phyloP scores from a whole-genome alignment of 2,888 invertebrate species.

The Drosophila merina region DNA sequence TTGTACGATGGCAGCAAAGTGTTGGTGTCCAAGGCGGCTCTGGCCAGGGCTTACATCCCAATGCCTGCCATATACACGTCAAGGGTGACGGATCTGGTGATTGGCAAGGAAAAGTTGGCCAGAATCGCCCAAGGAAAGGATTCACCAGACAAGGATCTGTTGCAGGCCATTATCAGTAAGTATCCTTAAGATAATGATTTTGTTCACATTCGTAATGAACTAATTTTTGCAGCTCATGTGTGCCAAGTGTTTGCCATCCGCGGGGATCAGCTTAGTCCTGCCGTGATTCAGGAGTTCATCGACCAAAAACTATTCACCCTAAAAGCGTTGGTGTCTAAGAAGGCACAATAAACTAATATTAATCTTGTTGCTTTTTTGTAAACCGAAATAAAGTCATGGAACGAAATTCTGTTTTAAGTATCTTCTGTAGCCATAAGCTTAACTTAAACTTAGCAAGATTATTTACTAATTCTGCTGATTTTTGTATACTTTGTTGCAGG shows the following conservation, averaged over 20 bases:
- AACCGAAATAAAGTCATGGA: constrained; percentile 56
- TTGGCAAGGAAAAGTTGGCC: constrained; percentile 75
- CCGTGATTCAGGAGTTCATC: constrained; percentile 73
- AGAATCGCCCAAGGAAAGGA: constrained; percentile 64
- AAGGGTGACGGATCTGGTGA: constrained; percentile 81
- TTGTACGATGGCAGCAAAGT: constrained; percentile 82
- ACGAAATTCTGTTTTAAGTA: constrained; percentile 23
- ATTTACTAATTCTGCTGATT: constrained; percentile 1
- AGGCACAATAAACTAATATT: constrained; percentile 20
- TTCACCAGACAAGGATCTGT: constrained; percentile 65
- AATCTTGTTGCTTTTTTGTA: constrained; percentile 53
- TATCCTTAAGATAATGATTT: background rate
- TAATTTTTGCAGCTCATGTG: constrained; percentile 79
- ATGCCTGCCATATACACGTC: constrained; percentile 82
- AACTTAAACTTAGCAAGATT: background rate
- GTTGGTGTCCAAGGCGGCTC: constrained; percentile 79
- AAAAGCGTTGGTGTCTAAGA: constrained; percentile 20
- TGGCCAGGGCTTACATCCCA: constrained; percentile 80
- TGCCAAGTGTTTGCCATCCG: constrained; percentile 81
- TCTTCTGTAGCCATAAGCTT: constrained; percentile 20
- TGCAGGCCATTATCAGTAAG: constrained; percentile 82
- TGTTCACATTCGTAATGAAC: background rate
- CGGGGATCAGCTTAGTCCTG: constrained; percentile 70
- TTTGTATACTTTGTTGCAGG: constrained; percentile 43
- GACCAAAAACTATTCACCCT: constrained; percentile 76